phyloP scores from a whole-genome alignment of 2,113 vertebrate genomes.

The Merops nubicus region DNA sequence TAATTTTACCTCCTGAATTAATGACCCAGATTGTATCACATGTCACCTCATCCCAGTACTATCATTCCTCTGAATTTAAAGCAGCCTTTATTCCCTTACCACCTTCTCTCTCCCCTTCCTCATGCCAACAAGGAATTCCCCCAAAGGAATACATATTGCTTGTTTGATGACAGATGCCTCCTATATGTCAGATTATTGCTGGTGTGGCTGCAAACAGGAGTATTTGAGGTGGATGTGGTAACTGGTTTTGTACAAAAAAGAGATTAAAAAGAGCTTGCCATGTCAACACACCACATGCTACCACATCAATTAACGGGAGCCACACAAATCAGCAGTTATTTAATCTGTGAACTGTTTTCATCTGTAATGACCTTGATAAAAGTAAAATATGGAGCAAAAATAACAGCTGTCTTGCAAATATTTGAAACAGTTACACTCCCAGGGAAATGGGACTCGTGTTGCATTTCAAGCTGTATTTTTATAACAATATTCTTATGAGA shows the following conservation, averaged over 20 bases:
- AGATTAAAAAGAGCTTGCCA: slow-evolving; percentile 4
- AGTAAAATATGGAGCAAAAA: slow-evolving; percentile 5
- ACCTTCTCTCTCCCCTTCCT: not conserved
- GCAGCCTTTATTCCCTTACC: not conserved
- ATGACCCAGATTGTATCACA: not conserved
- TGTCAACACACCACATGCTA: not conserved
- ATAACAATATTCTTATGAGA: not conserved
- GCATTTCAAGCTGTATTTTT: not conserved
- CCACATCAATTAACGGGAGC: not conserved
- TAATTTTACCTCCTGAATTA: not conserved
- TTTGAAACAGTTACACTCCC: not conserved
- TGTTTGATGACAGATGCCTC: slow-evolving; percentile 24
- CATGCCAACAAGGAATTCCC: not conserved
- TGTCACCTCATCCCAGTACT: not conserved
- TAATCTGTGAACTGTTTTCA: slow-evolving; percentile 21
- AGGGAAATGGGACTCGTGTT: not conserved
- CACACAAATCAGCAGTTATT: not conserved
- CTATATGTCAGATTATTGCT: not conserved
- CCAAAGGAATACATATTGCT: not conserved
- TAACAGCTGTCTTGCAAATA: not conserved
- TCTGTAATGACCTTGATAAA: not conserved
- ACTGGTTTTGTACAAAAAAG: slow-evolving; percentile 17
- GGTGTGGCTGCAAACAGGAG: not conserved
- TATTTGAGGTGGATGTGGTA: slow-evolving; percentile 26
- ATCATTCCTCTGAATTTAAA: slow-evolving; percentile 2